Conservation (phyloP, 1,140 invertebrate genomes). For the Nasonia vitripennis region DNA sequence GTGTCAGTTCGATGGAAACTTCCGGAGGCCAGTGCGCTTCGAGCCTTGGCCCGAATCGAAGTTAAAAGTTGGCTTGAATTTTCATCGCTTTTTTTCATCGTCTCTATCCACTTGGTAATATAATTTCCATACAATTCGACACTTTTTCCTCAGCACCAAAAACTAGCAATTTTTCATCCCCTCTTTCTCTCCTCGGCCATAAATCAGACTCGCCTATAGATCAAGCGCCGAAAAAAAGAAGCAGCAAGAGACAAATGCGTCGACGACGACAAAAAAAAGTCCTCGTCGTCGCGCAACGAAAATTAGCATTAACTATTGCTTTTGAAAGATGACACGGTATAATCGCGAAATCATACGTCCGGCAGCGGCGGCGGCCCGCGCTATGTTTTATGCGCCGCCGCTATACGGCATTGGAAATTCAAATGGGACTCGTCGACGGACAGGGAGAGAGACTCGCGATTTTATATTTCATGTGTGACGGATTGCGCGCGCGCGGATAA, state of each 20-base stretch:
- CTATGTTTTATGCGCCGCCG: constrained; percentile 22
- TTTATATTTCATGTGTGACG: constrained; percentile 7
- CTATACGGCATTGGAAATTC: constrained; percentile 29
- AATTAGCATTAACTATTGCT: constrained; percentile 47
- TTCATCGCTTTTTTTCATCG: too few species aligned
- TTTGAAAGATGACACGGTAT: constrained; percentile 43
- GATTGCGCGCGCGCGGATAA: not conserved
- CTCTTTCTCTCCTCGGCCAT: not conserved
- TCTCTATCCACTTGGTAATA: too few species aligned
- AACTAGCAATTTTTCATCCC: not conserved
- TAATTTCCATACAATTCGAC: too few species aligned
- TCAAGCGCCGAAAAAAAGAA: not conserved
- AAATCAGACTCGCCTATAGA: not conserved
- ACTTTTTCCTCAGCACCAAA: too few species aligned
- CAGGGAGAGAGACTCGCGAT: not conserved
- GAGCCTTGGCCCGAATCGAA: too few species aligned
- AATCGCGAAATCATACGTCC: constrained; percentile 47
- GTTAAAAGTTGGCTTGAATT: too few species aligned
- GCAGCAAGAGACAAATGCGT: not conserved
- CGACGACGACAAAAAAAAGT: not conserved
- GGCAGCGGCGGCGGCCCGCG: not conserved
- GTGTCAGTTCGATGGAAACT: too few species aligned
- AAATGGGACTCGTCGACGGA: constrained; percentile 8
- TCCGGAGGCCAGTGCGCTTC: too few species aligned
- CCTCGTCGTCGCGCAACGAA: not conserved